Evolutionary conservation across 2,888 invertebrate species (phyloP).

Genomic region (Girardia tigrina): DNA sequence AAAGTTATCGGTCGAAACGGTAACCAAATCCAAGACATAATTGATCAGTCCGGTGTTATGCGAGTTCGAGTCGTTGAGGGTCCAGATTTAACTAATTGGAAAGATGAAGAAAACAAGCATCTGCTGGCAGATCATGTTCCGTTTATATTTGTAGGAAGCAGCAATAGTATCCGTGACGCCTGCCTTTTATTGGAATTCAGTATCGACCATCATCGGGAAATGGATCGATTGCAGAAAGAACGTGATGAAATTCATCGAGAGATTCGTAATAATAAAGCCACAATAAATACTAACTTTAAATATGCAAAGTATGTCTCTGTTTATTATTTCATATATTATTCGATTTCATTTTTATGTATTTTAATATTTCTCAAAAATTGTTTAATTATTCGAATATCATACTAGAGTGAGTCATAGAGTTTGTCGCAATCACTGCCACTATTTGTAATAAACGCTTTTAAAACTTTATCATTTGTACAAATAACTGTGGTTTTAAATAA

Average conservation of each 20-base stretch:
- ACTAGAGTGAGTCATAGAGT: too few species aligned
- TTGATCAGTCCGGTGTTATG: constrained; percentile 92
- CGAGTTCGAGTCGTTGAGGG: constrained; percentile 87
- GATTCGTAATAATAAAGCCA: constrained; percentile 54
- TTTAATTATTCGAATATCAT: too few species aligned
- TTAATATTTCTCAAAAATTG: too few species aligned
- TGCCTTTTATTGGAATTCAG: constrained; percentile 81
- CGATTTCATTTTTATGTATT: too few species aligned
- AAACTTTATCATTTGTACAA: too few species aligned
- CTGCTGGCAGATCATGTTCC: constrained; percentile 58
- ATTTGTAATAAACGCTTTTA: too few species aligned
- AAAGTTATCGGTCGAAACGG: constrained; percentile 96
- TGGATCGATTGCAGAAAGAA: constrained; percentile 80
- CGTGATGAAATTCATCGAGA: constrained; percentile 89
- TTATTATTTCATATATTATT: neutral
- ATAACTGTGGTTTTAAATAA: too few species aligned
- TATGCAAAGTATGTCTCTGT: neutral
- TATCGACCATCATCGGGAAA: constrained; percentile 84
- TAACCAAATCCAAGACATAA: constrained; percentile 78
- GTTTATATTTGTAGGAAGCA: constrained; percentile 92
- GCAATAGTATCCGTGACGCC: constrained; percentile 79
- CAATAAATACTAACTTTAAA: neutral
- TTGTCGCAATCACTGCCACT: too few species aligned
- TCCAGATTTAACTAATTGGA: constrained; percentile 19
- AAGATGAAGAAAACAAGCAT: neutral